phyloP scores from a whole-genome alignment of 2,888 invertebrate genomes.

The Ptilodon capucinus region DNA sequence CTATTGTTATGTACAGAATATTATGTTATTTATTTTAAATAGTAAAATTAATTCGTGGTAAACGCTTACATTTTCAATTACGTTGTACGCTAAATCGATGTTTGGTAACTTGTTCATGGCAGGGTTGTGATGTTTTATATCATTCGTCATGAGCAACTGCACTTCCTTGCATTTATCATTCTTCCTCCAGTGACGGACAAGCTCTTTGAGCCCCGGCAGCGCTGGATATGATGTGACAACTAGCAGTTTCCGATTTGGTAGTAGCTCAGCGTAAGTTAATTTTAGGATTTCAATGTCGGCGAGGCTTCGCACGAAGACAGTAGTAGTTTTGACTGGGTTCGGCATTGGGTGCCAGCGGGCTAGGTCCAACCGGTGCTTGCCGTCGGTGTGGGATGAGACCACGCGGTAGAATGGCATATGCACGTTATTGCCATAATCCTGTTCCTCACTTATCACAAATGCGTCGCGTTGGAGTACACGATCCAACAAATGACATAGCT shows the following conservation, averaged over 20 bases:
- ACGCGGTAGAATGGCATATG: constrained; percentile 14
- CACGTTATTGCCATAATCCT: constrained; percentile 6
- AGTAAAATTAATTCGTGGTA: no score
- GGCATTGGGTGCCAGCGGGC: constrained; percentile 21
- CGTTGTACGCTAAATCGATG: constrained; percentile 42
- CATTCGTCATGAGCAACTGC: constrained; percentile 42
- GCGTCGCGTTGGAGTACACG: constrained; percentile 11
- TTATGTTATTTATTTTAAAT: no score
- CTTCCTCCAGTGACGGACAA: constrained; percentile 42
- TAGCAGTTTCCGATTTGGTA: constrained; percentile 14
- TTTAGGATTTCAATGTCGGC: constrained; percentile 10
- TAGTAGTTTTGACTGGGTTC: constrained; percentile 9
- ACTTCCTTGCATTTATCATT: constrained; percentile 38
- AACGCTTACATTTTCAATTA: constrained; percentile 42
- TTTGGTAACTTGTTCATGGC: constrained; percentile 41
- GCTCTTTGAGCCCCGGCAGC: constrained; percentile 18
- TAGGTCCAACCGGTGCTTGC: constrained; percentile 12
- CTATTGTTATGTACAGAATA: no score
- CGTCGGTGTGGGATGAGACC: constrained; percentile 12
- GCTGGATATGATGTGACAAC: constrained; percentile 19
- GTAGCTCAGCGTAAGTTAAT: constrained; percentile 9
- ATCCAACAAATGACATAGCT: constrained; percentile 18
- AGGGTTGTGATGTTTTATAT: constrained; percentile 34
- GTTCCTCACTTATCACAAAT: constrained; percentile 25
- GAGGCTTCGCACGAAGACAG: constrained; percentile 16